Evolutionary conservation across 2,888 invertebrate genomes (phyloP).

Genomic region (Stenolophus ochropezus): DNA sequence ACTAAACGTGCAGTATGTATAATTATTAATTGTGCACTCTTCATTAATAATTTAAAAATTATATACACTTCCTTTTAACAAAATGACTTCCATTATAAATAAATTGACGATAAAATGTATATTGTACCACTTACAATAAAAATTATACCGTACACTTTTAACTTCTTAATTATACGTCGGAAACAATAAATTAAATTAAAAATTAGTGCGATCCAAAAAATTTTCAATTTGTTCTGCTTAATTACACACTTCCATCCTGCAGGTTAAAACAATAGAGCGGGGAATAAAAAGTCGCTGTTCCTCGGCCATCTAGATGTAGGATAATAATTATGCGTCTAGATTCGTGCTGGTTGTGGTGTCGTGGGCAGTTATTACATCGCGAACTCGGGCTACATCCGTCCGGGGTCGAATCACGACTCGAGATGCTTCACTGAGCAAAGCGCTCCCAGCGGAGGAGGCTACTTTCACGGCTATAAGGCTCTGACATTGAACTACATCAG

Average conservation of each 20-base stretch:
- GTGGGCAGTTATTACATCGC: not conserved
- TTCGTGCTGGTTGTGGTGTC: not conserved
- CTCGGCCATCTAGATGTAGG: not conserved
- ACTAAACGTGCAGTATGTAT: no score
- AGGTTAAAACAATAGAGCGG: not conserved
- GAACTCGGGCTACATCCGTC: not conserved
- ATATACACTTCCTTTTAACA: no score
- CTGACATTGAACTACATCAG: no score
- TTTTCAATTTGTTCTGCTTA: not conserved
- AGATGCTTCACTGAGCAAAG: not conserved
- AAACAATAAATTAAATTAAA: not conserved
- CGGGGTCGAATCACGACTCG: conserved; percentile 5
- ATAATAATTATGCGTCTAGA: not conserved
- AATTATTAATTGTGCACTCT: no score
- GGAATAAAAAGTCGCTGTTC: not conserved
- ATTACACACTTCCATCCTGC: not conserved
- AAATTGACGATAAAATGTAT: no score
- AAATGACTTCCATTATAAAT: no score
- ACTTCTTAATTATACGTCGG: no score
- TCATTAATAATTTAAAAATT: no score
- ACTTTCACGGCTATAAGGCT: not conserved
- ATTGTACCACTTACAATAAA: no score
- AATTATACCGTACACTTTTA: no score
- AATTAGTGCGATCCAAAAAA: not conserved
- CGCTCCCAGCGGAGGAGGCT: not conserved